Percentiles rank a stretch among this genome's conserved stretches.
Conservation (phyloP, 2,113 vertebrate species). For the Neogobius melanostomus region DNA sequence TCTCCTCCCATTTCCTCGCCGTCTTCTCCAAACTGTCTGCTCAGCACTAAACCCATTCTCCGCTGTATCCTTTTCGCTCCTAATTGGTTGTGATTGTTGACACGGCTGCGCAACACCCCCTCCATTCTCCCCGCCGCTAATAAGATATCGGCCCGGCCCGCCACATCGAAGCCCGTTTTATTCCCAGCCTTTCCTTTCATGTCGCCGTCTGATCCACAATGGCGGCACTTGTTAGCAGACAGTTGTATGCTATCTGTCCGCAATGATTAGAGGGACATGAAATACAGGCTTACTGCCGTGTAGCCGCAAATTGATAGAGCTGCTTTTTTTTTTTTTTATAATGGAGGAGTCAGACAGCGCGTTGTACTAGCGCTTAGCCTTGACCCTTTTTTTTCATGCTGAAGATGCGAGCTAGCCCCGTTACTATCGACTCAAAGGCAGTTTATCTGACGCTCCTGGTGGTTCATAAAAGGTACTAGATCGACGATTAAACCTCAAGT, state of each 20-base stretch:
- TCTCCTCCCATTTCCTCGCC: background rate
- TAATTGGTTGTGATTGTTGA: conserved; percentile 4
- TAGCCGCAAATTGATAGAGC: background rate
- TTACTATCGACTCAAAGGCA: too few relatives aligned
- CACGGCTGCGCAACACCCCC: background rate
- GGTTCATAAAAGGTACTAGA: too few relatives aligned
- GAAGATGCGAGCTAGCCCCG: too few relatives aligned
- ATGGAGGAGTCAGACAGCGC: background rate
- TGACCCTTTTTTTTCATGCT: background rate
- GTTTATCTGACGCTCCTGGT: too few relatives aligned
- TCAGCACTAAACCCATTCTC: background rate
- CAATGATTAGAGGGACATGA: background rate
- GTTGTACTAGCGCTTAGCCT: background rate
- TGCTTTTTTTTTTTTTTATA: background rate
- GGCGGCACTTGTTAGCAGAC: background rate
- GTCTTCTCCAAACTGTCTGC: background rate
- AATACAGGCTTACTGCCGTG: background rate
- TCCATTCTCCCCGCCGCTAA: background rate
- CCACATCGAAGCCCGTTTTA: background rate
- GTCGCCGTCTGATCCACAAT: background rate
- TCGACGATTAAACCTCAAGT: too few relatives aligned
- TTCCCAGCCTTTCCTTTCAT: background rate
- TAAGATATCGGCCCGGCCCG: background rate
- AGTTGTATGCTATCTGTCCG: background rate
- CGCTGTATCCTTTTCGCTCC: background rate